Base-by-base conservation (phyloP, 2,113 vertebrate species). In the Sturnus vulgaris region DNA sequence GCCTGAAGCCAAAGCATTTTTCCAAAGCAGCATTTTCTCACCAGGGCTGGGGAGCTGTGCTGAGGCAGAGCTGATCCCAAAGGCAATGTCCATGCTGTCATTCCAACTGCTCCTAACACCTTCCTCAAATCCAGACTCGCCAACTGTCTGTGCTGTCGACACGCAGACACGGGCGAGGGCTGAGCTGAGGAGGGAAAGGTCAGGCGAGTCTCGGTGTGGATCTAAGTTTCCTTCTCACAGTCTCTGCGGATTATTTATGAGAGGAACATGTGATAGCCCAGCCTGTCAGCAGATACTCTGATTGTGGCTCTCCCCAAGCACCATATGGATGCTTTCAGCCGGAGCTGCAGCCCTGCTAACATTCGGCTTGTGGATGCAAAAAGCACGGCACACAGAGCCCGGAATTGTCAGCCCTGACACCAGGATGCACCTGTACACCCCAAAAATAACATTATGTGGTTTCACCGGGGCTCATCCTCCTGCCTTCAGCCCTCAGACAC, bases 291-390 rank as follows among this genome's bases (percentile, higher is more conserved):
- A 91, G 96, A 94, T 94, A 88, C 94, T 94, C 92, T 93, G 95
- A 97, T 81, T 94, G 95, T 92, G 94, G 86, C 96, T 95, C 94
- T 95, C 83, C 86, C 83, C 25, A 44, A 88, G 94, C 96, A 94
- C 91, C 96, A 97, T 95, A 97, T 96, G 96, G 96, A 94, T 94
- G 94, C 95, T 95, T 97, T 97, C 96, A 96, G 96, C 76, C 63
- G 0, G 59, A 94, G 96, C 85, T 95, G 88, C 95, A 96, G 95
- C 76, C 86, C 86, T 52, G 80, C 94, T 95, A 93, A 68, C 95
- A 92, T 91, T 83, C 35, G 60, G 86, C 37, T 75, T 1, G 35
- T 63, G 82, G 88, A 95, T 63, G 80, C 70, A 70, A 95, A 81
- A 16, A 23, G 1, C 57, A 9, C 7, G 2, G 39, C 60, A 18